Evolutionary conservation across 2,113 vertebrate genomes (phyloP).

Genomic region (Scolopax mira): DNA sequence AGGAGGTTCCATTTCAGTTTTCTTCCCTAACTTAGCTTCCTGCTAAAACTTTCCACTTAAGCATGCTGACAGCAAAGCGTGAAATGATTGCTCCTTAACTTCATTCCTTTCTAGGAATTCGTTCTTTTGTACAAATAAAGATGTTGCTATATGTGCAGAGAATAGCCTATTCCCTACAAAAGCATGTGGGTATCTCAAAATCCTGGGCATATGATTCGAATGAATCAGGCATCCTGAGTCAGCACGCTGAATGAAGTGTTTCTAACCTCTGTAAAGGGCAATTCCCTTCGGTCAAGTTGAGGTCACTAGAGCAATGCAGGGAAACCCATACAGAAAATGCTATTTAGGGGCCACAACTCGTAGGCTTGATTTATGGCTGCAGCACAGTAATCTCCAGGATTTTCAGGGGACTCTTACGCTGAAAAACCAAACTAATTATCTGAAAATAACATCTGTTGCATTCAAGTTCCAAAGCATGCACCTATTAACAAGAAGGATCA

Average conservation of each 20-base stretch:
- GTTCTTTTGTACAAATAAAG: not conserved
- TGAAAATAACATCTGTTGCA: slow-evolving; percentile 37
- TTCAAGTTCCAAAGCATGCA: slow-evolving; percentile 16
- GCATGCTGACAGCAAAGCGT: not conserved
- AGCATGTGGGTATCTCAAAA: slow-evolving; percentile 14
- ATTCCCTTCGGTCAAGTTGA: slow-evolving; percentile 40
- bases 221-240: slow-evolving; percentile 49
- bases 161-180: slow-evolving; percentile 8
- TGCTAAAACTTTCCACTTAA: not conserved
- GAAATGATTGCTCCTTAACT: not conserved
- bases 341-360: not conserved
- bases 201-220: slow-evolving; percentile 15
- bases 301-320: slow-evolving; percentile 62
- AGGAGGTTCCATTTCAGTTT: not conserved
- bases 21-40: not conserved
- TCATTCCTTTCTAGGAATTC: slow-evolving; percentile 4
- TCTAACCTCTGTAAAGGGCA: slow-evolving; percentile 51
- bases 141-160: not conserved
- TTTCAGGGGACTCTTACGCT: not conserved
- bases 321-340: not conserved
- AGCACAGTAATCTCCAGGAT: not conserved
- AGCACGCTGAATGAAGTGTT: slow-evolving; percentile 26
- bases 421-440: not conserved
- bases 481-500: slow-evolving; percentile 3
- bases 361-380: not conserved